Evolutionary conservation across 2,797 vertebrate species (phyloP), one percentile per base, ranked within the genome.

Genomic region (Acestrorhynchus altus): DNA sequence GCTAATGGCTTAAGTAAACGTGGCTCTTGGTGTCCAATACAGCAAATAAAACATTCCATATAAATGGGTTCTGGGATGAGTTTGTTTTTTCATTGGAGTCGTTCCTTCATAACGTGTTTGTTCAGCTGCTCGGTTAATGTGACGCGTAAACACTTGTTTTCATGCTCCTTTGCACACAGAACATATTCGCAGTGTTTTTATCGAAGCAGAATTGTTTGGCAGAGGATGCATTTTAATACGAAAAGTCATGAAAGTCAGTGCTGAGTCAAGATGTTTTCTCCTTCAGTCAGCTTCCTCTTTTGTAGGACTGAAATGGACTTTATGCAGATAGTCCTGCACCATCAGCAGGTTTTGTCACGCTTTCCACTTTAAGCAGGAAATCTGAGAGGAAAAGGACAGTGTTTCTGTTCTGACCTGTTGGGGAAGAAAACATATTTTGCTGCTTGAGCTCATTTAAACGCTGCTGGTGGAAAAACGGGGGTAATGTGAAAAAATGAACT

Each of bases 1-100:
- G 66, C 72, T 75, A 47, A 79, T 81, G 75, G 78, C 76, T 81
- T 80, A 66, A 79, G 78, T 81, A 40, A 78, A 82, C 61, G 72
- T 81, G 73, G 70, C 67, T 85, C 74, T 82, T 77, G 79, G 61
- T 85, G 79, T 85, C 78, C 69, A 79, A 64, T 68, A 76, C 46
- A 60, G 76, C 67, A 74, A 85, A 85, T 85, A 83, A 85, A 83
- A 68, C 76, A 85, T 85, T 85, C 81, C 83, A 77, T 64, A 76
- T 44, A 26, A 40, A 13, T 47, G 2, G 24, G 13, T 65, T 8
- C n/a, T 78, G 7, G 26, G 6, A 40, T 75, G 15, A 39, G n/a
- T 63, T 61, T 7, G 4, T 22, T 66, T 67, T 13, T 24, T 51
- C 8, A 1, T 40, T 35, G 31, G n/a, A n/a, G n/a, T n/a, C n/a